Evolutionary conservation across 2,797 vertebrate genomes (phyloP), one percentile per base, ranked within the genome.

Genomic region (Thunnus albacares): DNA sequence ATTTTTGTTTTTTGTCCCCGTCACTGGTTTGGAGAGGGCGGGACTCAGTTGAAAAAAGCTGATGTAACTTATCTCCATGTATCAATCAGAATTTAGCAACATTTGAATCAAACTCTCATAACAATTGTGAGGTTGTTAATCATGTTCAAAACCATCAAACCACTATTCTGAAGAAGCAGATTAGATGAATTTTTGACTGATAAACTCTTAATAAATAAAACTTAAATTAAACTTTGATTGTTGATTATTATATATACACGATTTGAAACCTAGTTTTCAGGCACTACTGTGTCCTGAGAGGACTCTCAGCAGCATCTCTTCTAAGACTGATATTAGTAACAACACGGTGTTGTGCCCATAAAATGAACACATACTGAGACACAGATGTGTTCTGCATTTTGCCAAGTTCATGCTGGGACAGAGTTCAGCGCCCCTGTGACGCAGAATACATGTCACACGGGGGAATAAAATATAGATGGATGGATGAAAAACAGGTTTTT

Each of bases 231-330:
- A 43, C 41, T 14, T 41, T 43, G 13, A 10, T 38, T 38, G 35
- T 10, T 38, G 35, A 43, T 43, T 43, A 43, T 43, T 43, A 14
- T 14, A 14, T 43, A 43, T 14, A 43, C 14, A 38, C 11, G 20
- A 41, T 33, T 61, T 66, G 10, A 62, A 72, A 60, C 20, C 13
- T 17, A 17, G 45, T 62, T 86, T 74, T 13, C 10, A 18, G n/a
- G 22, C 10, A 1, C 30, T 82, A 30, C 61, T 68, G 41, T 60
- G 1, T 73, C 22, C 56, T 51, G 8, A 22, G 47, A 13, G 17
- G 15, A 60, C 30, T 73, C 10, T 64, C 58, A 1, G 72, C n/a
- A 67, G 77, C 30, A 22, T 11, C 26, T 64, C 7, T 17, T 24
- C 24, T 11, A 2, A n/a, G 20, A 52, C 30, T 35, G n/a, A 5